Evolutionary conservation across 2,888 invertebrate species (phyloP), one percentile per base, ranked within the genome.

Genomic region (Gryllus longicercus): DNA sequence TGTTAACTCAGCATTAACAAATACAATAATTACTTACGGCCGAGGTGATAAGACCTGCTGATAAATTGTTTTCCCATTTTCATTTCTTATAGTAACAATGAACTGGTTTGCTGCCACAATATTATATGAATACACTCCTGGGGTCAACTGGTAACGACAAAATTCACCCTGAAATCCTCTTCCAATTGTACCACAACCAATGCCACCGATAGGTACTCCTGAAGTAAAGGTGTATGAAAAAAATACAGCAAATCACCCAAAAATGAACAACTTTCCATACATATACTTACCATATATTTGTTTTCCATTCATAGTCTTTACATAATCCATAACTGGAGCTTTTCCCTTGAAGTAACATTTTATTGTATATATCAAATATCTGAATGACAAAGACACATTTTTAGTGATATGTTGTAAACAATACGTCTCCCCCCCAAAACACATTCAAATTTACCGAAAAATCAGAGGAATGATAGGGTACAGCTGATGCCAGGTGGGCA

Each of bases 131-230:
- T 96, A 97, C 81, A 95, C 89, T 78, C 97, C 97, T 0, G 98
- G 98, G 82, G 92, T 91, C 85, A 98, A 89, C 86, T 96, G 95
- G 87, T 93, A 98, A 80, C 97, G 91, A 86, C 97, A 96, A 88
- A 98, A 98, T 87, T 97, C 96, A 23, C 98, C 98, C 85, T 93
- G 92, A 87, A 92, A 98, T 8, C 97, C 97, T 79, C 97, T 90
- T 3, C 97, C 97, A 84, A 98, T 97, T 0, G 94, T 92, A 1
- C 94, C 94, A 83, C 91, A 90, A 3, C 96, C 96, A 82, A 96
- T 92, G 77, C 95, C 95, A 80, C 96, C 96, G 83, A 95, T 88
- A 2, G 95, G 95, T 50, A 93, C 95, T 81, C 96, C 96, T 96
- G 63, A 3, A 63, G n/a, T 63, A 63, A 63, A 63, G 38, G 63